Percentiles rank a stretch among this genome's conserved stretches.
These are phyloP conservation scores for Paracanthobrama guichenoti DNA, from an alignment of 2,113 vertebrate genomes.

Conservation along the genomic window DNA sequence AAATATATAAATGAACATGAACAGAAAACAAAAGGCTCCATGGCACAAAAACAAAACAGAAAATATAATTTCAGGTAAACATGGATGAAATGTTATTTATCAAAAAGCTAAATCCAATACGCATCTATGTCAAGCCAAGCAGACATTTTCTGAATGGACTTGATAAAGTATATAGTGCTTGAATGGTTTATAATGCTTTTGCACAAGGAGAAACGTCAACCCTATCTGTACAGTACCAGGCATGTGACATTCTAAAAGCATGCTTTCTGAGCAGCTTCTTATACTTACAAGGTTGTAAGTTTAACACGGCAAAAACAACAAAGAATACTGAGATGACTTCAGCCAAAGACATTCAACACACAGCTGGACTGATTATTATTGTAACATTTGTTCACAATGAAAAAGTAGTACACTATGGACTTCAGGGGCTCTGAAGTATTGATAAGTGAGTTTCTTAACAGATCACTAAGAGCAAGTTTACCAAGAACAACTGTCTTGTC, in stretches of 20 bases:
- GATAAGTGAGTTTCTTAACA: not conserved
- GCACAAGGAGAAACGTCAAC: not conserved
- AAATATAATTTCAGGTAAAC: not conserved
- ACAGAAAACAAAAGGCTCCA: conserved; percentile 1
- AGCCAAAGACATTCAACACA: not conserved
- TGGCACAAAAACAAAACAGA: conserved; percentile 9
- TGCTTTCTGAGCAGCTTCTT: not conserved
- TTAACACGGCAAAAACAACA: not conserved
- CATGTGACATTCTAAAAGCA: not conserved
- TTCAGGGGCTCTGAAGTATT: not conserved
- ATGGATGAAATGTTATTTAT: not conserved
- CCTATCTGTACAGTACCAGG: not conserved
- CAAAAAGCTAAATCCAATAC: not conserved
- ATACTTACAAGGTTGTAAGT: not conserved
- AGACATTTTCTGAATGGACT: not conserved
- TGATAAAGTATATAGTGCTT: conserved; percentile 1
- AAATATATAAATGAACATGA: not conserved
- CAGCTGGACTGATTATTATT: not conserved
- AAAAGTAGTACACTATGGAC: not conserved
- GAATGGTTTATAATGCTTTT: not conserved
- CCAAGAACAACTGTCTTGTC: not conserved
- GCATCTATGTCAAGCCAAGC: not conserved
- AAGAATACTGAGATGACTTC: not conserved
- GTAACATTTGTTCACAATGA: not conserved
- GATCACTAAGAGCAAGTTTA: not conserved